Evolutionary conservation across 2,888 invertebrate genomes (phyloP).

Genomic region (Dichetophora obliterata): DNA sequence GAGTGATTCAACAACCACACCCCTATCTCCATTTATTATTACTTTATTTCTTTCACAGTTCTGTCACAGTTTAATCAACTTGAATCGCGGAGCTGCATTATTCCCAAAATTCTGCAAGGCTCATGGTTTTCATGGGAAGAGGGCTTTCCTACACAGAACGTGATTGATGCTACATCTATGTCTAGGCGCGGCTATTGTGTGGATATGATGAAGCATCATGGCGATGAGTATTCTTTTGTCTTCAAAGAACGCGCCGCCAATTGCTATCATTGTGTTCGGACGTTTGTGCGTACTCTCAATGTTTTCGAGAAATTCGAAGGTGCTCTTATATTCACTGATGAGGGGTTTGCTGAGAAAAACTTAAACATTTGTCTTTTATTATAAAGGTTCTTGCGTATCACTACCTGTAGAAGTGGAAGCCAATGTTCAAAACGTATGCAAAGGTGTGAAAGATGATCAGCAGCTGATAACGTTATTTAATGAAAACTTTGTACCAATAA

Average conservation of each 20-base stretch:
- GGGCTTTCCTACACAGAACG: constrained; percentile 83
- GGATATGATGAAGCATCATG: constrained; percentile 77
- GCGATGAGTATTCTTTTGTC: constrained; percentile 88
- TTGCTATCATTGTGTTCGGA: constrained; percentile 88
- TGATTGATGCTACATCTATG: constrained; percentile 86
- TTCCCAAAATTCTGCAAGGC: constrained; percentile 84
- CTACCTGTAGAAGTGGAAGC: constrained; percentile 76
- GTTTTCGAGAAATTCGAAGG: constrained; percentile 91
- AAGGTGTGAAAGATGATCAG: constrained; percentile 81
- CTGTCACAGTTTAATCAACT: constrained; percentile 5
- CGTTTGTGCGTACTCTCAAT: constrained; percentile 88
- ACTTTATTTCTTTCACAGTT: background rate
- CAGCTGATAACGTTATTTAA: constrained; percentile 88
- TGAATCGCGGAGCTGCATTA: constrained; percentile 72
- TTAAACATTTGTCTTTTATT: background rate
- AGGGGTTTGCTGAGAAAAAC: background rate
- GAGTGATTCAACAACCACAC: constrained; percentile 19
- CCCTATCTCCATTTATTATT: background rate
- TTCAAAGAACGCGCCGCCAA: constrained; percentile 74
- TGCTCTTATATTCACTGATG: constrained; percentile 54
- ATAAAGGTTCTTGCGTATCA: constrained; percentile 82
- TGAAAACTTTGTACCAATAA: constrained; percentile 90
- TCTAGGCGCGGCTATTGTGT: constrained; percentile 81
- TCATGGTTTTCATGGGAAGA: constrained; percentile 94
- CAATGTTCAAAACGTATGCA: constrained; percentile 83